Conservation (phyloP, 2,113 vertebrate genomes). For the Upupa epops region DNA sequence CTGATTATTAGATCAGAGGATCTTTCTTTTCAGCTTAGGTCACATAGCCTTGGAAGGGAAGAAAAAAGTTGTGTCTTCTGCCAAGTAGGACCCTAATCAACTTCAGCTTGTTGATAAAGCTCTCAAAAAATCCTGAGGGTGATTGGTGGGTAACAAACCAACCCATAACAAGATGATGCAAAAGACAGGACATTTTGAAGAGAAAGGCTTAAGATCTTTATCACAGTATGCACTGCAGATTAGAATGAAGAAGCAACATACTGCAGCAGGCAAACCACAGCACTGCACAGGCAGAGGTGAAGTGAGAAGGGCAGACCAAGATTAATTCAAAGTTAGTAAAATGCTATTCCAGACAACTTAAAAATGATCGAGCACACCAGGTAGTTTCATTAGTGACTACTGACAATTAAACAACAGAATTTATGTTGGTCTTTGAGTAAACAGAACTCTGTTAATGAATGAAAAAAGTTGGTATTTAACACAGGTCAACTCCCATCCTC, state of each 20-base stretch:
- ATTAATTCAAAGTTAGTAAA: background rate
- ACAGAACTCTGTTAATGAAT: background rate
- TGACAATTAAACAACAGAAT: background rate
- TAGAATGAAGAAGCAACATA: background rate
- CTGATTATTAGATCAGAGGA: background rate
- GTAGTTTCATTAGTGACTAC: background rate
- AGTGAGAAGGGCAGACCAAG: background rate
- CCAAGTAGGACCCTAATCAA: background rate
- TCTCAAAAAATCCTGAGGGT: background rate
- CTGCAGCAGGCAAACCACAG: background rate
- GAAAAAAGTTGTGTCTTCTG: background rate
- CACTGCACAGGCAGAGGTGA: background rate
- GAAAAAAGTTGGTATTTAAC: background rate
- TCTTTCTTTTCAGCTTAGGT: background rate
- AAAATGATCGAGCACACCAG: background rate
- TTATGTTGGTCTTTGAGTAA: background rate
- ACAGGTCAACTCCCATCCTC: background rate
- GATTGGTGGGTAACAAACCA: background rate
- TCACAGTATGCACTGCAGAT: background rate
- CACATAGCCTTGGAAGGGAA: background rate
- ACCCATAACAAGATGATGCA: background rate
- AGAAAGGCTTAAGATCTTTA: background rate
- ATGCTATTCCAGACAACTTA: background rate
- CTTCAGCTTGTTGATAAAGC: background rate
- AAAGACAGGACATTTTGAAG: background rate